Conservation (phyloP, 2,888 invertebrate genomes). For the Ectemnius continuus region DNA sequence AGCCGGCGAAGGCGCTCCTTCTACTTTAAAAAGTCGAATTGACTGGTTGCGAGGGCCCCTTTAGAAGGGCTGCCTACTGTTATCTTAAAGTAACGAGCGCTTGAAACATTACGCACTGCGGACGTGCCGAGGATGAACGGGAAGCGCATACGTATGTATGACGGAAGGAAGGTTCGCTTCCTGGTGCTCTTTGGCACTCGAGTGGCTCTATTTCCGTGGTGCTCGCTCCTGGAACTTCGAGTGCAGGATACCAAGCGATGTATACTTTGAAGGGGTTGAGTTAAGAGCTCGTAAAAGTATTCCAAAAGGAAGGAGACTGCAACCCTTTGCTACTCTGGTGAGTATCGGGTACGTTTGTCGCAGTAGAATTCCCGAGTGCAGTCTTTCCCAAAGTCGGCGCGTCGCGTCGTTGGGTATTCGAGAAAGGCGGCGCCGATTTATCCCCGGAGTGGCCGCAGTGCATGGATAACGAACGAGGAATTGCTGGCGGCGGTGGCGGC, state of each 20-base stretch:
- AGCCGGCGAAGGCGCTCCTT: constrained; percentile 24
- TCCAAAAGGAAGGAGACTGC: constrained; percentile 23
- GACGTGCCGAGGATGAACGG: constrained; percentile 35
- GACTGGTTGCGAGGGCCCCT: constrained; percentile 5
- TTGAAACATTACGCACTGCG: constrained; percentile 19
- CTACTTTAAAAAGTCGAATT: constrained; percentile 36
- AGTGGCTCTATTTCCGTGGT: constrained; percentile 44
- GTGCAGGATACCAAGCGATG: constrained; percentile 30
- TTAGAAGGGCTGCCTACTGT: constrained; percentile 16
- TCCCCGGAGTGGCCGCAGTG: constrained; percentile 8
- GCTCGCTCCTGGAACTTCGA: constrained; percentile 30
- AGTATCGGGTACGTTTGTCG: too few relatives aligned
- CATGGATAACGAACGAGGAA: constrained; percentile 34
- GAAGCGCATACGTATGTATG: constrained; percentile 29
- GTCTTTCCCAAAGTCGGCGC: neutral
- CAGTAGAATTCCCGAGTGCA: neutral
- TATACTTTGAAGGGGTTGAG: constrained; percentile 25
- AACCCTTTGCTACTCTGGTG: neutral
- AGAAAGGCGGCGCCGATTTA: neutral
- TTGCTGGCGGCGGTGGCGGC: constrained; percentile 9
- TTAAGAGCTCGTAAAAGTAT: constrained; percentile 27
- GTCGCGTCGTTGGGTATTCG: neutral
- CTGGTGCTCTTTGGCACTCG: constrained; percentile 35
- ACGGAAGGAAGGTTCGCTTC: constrained; percentile 52
- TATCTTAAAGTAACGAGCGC: constrained; percentile 16